Evolutionary conservation across 37 sponge, comb jelly and placozoan species (phyloP).

Genomic region (Petrosia ficiformis): DNA sequence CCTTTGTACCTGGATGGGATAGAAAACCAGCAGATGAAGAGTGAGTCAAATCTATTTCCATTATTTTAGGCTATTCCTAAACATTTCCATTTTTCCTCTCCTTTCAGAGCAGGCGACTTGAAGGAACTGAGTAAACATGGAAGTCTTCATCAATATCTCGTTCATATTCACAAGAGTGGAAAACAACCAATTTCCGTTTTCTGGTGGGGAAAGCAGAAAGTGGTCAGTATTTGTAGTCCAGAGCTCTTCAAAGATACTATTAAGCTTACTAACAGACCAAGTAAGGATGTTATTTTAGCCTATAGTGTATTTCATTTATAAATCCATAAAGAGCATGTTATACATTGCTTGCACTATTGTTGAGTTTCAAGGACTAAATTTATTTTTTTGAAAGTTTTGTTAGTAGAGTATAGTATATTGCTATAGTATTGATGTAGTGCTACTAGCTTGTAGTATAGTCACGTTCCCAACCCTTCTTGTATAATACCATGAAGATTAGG

Average conservation of each 20-base stretch:
- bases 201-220: slow-evolving; percentile 60
- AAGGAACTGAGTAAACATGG: slow-evolving; percentile 59
- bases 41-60: too few species aligned
- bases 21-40: slow-evolving; percentile 20
- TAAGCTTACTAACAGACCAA: slow-evolving; percentile 70
- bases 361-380: too few species aligned
- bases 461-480: too few species aligned
- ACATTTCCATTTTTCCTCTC: neutral
- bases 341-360: too few species aligned
- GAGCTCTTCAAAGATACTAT: slow-evolving; percentile 65
- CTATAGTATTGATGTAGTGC: too few species aligned
- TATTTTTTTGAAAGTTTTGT: too few species aligned
- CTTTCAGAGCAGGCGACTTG: slow-evolving; percentile 25
- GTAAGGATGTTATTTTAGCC: too few species aligned
- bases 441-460: too few species aligned
- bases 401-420: too few species aligned
- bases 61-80: neutral
- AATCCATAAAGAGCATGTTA: too few species aligned
- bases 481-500: too few species aligned
- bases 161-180: slow-evolving; percentile 68
- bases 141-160: slow-evolving; percentile 83
- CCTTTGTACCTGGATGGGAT: slow-evolving; percentile 41
- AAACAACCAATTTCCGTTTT: slow-evolving; percentile 70
- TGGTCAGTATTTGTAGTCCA: slow-evolving; percentile 81
- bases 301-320: too few species aligned